Percentiles rank a stretch among this genome's conserved stretches.
Evolutionary conservation across 1,140 invertebrate species (phyloP).

Genomic region (Drosophila ercepeae): DNA sequence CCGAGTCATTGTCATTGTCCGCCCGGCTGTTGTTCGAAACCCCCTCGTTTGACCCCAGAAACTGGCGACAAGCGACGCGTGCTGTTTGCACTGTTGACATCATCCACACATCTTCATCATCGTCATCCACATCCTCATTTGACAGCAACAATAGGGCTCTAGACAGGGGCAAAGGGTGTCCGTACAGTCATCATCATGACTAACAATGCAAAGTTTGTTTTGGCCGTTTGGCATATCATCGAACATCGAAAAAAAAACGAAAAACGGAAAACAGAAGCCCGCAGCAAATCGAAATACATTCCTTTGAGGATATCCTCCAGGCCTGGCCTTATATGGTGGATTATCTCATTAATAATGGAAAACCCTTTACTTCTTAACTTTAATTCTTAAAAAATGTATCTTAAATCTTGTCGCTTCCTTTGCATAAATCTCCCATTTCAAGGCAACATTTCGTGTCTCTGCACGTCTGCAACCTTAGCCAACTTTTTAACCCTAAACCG

Average conservation of each 20-base stretch:
- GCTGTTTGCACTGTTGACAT: slow-evolving; percentile 73
- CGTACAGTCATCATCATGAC: slow-evolving; percentile 46
- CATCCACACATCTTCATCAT: slow-evolving; percentile 44
- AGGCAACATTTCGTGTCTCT: slow-evolving; percentile 38
- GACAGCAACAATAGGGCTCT: slow-evolving; percentile 25
- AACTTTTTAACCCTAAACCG: slow-evolving; percentile 12
- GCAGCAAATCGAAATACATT: slow-evolving; percentile 49
- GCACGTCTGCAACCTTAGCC: slow-evolving; percentile 23
- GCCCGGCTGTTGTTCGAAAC: background rate
- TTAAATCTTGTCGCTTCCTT: slow-evolving; percentile 27
- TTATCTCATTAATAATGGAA: background rate
- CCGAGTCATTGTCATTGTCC: slow-evolving; percentile 51
- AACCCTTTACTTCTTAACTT: background rate
- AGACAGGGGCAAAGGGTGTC: slow-evolving; percentile 11
- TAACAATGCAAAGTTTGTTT: slow-evolving; percentile 73
- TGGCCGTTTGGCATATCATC: slow-evolving; percentile 57
- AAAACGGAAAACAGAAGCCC: slow-evolving; percentile 28
- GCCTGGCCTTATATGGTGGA: background rate
- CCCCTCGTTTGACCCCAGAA: slow-evolving; percentile 10
- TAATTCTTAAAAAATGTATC: too few species aligned
- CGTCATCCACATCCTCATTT: slow-evolving; percentile 17
- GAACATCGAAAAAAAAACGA: slow-evolving; percentile 20
- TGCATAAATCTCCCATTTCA: slow-evolving; percentile 37
- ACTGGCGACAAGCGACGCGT: slow-evolving; percentile 41
- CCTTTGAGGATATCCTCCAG: too few species aligned